These are phyloP conservation scores for Troides oblongomaculatus DNA, from an alignment of 2,888 invertebrate genomes.

Conservation along the genomic window DNA sequence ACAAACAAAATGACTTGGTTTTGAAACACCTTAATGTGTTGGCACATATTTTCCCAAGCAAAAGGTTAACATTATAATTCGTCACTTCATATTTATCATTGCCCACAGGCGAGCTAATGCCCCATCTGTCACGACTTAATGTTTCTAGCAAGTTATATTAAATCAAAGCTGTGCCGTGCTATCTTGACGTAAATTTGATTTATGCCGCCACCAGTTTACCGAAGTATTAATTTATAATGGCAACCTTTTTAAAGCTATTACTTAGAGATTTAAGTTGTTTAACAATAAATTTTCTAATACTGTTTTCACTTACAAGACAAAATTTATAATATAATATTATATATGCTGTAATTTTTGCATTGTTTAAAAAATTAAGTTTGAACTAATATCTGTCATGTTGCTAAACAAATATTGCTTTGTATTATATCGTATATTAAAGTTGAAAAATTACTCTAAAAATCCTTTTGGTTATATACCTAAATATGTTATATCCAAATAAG, in stretches of 20 bases:
- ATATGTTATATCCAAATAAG: too few species aligned
- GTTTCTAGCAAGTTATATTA: slow-evolving; percentile 17
- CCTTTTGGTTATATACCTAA: too few species aligned
- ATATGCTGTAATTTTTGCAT: too few species aligned
- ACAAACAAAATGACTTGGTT: slow-evolving; percentile 41
- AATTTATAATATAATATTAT: too few species aligned
- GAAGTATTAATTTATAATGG: slow-evolving; percentile 10
- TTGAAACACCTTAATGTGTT: slow-evolving; percentile 47
- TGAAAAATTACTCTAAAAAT: too few species aligned
- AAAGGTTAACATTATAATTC: slow-evolving; percentile 65
- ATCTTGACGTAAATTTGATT: slow-evolving; percentile 13
- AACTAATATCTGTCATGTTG: too few species aligned
- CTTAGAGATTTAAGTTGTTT: background rate
- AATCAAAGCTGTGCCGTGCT: slow-evolving; percentile 13
- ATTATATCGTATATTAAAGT: too few species aligned
- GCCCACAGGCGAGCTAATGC: slow-evolving; percentile 10
- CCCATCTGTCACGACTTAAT: slow-evolving; percentile 18
- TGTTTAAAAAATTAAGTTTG: too few species aligned
- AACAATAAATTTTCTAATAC: background rate
- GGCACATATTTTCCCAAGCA: slow-evolving; percentile 55
- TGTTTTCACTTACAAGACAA: background rate
- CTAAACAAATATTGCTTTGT: too few species aligned
- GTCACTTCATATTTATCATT: slow-evolving; percentile 30
- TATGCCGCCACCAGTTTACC: slow-evolving; percentile 5
- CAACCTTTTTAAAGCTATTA: background rate